Base-by-base conservation (phyloP, 2,797 vertebrate genomes). In the Tenualosa thibaudeaui region DNA sequence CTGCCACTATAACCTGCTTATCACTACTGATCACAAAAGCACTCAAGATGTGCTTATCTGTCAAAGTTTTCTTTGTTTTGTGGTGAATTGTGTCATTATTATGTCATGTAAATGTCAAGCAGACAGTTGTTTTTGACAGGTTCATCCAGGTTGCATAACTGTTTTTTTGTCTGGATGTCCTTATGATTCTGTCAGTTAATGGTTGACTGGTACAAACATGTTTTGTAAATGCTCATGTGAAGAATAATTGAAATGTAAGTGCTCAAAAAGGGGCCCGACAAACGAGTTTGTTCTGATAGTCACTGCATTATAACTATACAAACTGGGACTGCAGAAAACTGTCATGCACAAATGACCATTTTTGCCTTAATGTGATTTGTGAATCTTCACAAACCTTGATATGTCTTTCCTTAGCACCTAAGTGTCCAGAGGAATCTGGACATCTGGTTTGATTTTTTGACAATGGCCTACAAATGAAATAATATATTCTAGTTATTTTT, bases 201-300 rank as follows among this genome's bases (percentile, higher is more conserved):
- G 84, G 71, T 78, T 78, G 93, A 94, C 93, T 94, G 93, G 93
- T 94, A 92, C 71, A 78, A 78, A 78, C 71, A 81, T 56, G 71
- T 75, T 81, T 56, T 84, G 46, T 78, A 93, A 93, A 93, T 90
- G 90, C 92, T 93, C 46, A 46, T 78, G 71, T 78, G 71, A 78
- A 78, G 71, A 43, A 46, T 78, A 46, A 43, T 78, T 40, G 22
- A 78, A 17, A 19, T 78, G 37, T 78, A 15, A 78, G 71, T 78
- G 71, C 71, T 43, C 71, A 22, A 46, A 43, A 7, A 19, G 15
- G 37, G 37, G 71, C 17, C 17, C 15, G 9, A 15, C 10, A 43
- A 19, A 75, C 15, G 37, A 75, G 68, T 75, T 43, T 40, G 31
- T 5, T 40, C 40, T 8, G 19, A 78, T 78, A 78, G 71, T 78